These are phyloP conservation scores for Dasysyrphus albostriatus DNA, from an alignment of 2,888 invertebrate genomes.

Conservation along the genomic window DNA sequence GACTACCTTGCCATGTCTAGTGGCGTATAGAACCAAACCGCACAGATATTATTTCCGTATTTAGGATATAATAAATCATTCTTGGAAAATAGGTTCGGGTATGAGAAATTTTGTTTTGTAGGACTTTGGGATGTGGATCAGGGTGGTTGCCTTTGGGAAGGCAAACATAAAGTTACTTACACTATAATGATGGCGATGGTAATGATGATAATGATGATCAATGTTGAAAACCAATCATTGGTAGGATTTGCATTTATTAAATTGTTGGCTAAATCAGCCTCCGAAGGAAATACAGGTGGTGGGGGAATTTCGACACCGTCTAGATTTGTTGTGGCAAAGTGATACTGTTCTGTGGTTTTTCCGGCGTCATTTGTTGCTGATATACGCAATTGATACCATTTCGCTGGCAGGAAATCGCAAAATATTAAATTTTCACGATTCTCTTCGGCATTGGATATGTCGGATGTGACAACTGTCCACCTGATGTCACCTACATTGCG, in stretches of 20 bases:
- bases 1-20: constrained; percentile 22
- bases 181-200: constrained; percentile 81
- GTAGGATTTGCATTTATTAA: constrained; percentile 82
- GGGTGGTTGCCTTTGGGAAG: neutral
- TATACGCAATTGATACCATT: constrained; percentile 86
- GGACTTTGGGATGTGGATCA: neutral
- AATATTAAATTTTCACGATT: constrained; percentile 84
- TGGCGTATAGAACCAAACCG: constrained; percentile 49
- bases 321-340: constrained; percentile 86
- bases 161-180: constrained; percentile 79
- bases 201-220: constrained; percentile 82
- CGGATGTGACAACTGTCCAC: constrained; percentile 84
- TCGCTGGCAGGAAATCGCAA: constrained; percentile 86
- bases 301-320: constrained; percentile 84
- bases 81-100: constrained; percentile 20
- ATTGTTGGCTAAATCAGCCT: constrained; percentile 83
- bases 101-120: neutral
- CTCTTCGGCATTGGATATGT: constrained; percentile 83
- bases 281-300: constrained; percentile 82
- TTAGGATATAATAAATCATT: constrained; percentile 69
- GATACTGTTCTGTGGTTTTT: constrained; percentile 86
- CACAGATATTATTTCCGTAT: constrained; percentile 71
- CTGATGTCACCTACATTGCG: constrained; percentile 81
- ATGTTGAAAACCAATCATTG: constrained; percentile 82
- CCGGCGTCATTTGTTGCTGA: constrained; percentile 87